phyloP scores from a whole-genome alignment of 2,797 vertebrate genomes.

The Enteromius thamalakanensis region DNA sequence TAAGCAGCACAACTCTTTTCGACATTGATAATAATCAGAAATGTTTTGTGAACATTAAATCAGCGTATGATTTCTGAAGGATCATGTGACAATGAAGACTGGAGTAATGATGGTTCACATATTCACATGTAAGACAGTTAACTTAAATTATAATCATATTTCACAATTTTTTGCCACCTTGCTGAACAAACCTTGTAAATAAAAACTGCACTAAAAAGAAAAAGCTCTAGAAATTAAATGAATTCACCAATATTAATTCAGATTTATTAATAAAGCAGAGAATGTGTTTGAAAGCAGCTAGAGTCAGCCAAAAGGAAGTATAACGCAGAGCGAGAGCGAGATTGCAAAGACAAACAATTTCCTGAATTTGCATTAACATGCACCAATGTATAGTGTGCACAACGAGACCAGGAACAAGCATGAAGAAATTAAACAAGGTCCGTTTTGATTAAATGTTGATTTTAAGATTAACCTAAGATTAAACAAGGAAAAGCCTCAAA shows the following conservation, averaged over 20 bases:
- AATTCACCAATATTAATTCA: neutral
- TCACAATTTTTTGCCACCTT: neutral
- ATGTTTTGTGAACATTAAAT: neutral
- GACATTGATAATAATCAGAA: neutral
- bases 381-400: neutral
- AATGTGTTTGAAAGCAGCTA: neutral
- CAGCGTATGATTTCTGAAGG: neutral
- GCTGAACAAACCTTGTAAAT: neutral
- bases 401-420: neutral
- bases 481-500: neutral
- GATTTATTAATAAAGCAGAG: neutral
- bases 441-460: slow-evolving; percentile 2
- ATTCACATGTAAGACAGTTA: neutral
- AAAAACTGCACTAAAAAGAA: neutral
- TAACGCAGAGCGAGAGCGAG: neutral
- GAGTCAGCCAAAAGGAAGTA: neutral
- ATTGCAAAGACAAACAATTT: neutral
- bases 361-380: neutral
- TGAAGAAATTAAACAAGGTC: slow-evolving; percentile 2
- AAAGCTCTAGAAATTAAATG: neutral
- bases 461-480: neutral
- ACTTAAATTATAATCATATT: neutral
- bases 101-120: neutral
- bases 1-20: neutral
- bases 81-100: neutral